These are phyloP conservation scores for Rhyacophila evoluta DNA, from an alignment of 2,888 invertebrate species.

Conservation along the genomic window DNA sequence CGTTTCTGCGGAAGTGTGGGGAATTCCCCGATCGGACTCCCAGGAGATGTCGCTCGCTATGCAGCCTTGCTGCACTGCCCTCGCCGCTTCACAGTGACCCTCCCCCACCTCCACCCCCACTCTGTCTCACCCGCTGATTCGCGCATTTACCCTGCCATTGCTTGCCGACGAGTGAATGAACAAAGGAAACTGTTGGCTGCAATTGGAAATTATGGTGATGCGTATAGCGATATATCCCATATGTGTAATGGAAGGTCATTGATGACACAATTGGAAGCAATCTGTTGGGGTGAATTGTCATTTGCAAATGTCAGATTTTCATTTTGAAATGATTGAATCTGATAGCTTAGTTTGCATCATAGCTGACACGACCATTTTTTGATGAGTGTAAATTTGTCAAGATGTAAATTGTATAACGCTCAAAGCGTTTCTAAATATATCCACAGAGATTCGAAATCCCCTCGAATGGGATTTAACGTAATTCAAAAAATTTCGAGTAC, in stretches of 20 bases:
- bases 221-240: background rate
- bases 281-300: background rate
- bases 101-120: conserved; percentile 28
- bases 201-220: background rate
- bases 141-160: background rate
- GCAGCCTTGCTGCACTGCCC: conserved; percentile 64
- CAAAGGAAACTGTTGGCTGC: background rate
- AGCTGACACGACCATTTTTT: too few relatives aligned
- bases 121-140: background rate
- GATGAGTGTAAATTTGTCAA: too few relatives aligned
- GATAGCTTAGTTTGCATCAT: background rate
- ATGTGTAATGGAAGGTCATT: background rate
- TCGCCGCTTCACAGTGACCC: conserved; percentile 51
- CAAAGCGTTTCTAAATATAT: too few relatives aligned
- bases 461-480: too few relatives aligned
- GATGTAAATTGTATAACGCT: too few relatives aligned
- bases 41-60: conserved; percentile 68
- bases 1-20: conserved; percentile 56
- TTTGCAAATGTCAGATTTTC: background rate
- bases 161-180: background rate
- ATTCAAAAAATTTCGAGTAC: too few relatives aligned
- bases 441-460: too few relatives aligned
- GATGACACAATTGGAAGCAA: background rate
- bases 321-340: background rate
- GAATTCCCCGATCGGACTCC: conserved; percentile 59